Base-by-base conservation (phyloP, 2,888 invertebrate species). In the Leptinotarsa peninsularis region DNA sequence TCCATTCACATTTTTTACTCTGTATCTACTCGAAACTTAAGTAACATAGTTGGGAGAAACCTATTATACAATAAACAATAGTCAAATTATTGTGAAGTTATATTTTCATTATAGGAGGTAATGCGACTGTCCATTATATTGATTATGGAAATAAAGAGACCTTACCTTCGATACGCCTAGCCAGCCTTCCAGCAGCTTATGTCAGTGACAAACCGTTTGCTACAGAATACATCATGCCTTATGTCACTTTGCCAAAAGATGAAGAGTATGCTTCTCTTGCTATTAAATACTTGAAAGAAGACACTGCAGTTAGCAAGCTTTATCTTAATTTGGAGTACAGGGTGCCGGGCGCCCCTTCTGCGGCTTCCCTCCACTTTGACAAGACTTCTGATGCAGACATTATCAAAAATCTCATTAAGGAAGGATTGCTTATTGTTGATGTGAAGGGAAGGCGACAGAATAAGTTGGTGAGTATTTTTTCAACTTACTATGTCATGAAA, bases 61-160 rank as follows among this genome's bases (percentile, higher is more conserved):
- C 43, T 43, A 10, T 43, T 43, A 10, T 10, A 43, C 43, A 43
- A 13, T 43, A 43, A 10, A 43, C 2, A 43, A 43, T 43, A 3
- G 10, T 13, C 15, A 13, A 27, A 33, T 33, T 33, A 33, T 33
- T 7, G 7, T 33, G 5, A 33, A 33, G 33, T 33, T 67, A n/a
- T 4, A 5, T 21, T 67, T 14, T 18, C 3, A 49, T 75, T 54
- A 78, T 80, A 78, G 94, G 94, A 54, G 91, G 92, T 76, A 94
- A 94, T 84, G 94, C 93, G 17, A 92, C 92, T 71, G 94, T 99
- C 50, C 91, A 95, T 79, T 99, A 97, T 89, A 92, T 99, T 82
- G 99, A 99, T 88, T 99, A 97, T 86, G 99, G 99, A 81, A 99
- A 99, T 88, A 92, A 95, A 50, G 85, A 86, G 79, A 84, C 83